Conservation (phyloP, 37 sponge, comb jelly and placozoan genomes). For the Tethya wilhelma region DNA sequence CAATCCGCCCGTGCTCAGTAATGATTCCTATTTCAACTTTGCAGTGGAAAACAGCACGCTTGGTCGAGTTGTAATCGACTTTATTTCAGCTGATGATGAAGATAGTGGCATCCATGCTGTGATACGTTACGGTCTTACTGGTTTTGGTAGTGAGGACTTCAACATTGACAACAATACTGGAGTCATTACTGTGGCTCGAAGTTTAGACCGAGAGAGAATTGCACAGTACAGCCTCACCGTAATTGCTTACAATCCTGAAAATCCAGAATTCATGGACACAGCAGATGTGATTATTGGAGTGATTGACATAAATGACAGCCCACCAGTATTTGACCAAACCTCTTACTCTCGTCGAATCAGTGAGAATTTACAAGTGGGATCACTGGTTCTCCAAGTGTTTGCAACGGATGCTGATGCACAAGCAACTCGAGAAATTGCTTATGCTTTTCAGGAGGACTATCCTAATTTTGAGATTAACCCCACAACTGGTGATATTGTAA, state of each 20-base stretch:
- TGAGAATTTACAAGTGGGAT: conserved; percentile 38
- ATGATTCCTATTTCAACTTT: conserved; percentile 12
- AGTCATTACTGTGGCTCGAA: conserved; percentile 3
- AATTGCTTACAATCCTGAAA: conserved; percentile 54
- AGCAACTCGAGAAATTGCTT: neutral
- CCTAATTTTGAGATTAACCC: conserved; percentile 28
- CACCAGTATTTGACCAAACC: conserved; percentile 50
- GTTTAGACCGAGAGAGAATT: conserved; percentile 50
- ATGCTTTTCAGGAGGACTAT: neutral
- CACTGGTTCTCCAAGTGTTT: conserved; percentile 19
- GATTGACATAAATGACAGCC: conserved; percentile 72
- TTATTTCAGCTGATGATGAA: conserved; percentile 44
- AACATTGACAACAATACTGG: conserved; percentile 34
- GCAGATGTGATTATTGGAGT: conserved; percentile 48
- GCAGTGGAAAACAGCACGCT: conserved; percentile 52
- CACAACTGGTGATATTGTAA: conserved; percentile 42
- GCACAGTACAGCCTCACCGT: conserved; percentile 51
- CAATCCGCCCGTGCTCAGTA: conserved; percentile 60
- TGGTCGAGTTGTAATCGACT: conserved; percentile 28
- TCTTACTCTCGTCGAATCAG: conserved; percentile 8
- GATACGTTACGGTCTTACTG: conserved; percentile 24
- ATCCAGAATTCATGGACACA: conserved; percentile 36
- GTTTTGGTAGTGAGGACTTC: conserved; percentile 32
- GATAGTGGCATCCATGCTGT: conserved; percentile 53
- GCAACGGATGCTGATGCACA: conserved; percentile 48